Base-by-base conservation (phyloP, 2,113 vertebrate species). In the Cyanoderma ruficeps region DNA sequence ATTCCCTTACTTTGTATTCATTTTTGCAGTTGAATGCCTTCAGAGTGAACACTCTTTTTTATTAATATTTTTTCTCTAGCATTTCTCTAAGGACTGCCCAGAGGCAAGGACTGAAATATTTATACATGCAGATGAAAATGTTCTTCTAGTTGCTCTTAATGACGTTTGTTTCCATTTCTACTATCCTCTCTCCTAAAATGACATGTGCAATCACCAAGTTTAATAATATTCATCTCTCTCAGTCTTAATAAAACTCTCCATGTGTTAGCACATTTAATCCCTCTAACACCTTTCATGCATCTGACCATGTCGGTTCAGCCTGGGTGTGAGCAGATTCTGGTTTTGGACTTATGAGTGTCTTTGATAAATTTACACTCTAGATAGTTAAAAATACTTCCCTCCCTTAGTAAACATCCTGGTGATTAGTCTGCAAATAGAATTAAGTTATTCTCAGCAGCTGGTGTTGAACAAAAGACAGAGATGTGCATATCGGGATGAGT, bases 171-270 rank as follows among this genome's bases (percentile, higher is more conserved):
- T 97, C 95, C 70, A 71, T 91, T 97, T 71, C 87, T 93, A 76
- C 92, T 80, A 74, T 41, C 46, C n/a, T 84, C 13, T 91, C 71
- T 94, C 85, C 75, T 69, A 75, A 91, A 97, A 97, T 93, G 90
- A 75, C 82, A 92, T 65, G 61, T 83, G 79, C 71, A 15, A 95
- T 95, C 64, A 72, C 75, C 42, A 63, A 60, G 52, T 67, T 96
- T 96, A 96, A 96, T 88, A 90, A 87, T 92, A 93, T 94, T 94
- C 55, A 88, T 96, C 63, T 95, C 68, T 93, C 69, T 97, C 81
- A 87, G 87, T 96, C 94, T 95, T 89, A 94, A 96, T 93, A 96
- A 97, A 96, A 82, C 37, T 86, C 53, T 79, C 71, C 22, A 5
- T 79, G 68, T 91, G 83, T 60, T 79, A 93, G 70, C 82, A 70